Base-by-base conservation (phyloP, 2,888 invertebrate species). In the Acronicta leporina region DNA sequence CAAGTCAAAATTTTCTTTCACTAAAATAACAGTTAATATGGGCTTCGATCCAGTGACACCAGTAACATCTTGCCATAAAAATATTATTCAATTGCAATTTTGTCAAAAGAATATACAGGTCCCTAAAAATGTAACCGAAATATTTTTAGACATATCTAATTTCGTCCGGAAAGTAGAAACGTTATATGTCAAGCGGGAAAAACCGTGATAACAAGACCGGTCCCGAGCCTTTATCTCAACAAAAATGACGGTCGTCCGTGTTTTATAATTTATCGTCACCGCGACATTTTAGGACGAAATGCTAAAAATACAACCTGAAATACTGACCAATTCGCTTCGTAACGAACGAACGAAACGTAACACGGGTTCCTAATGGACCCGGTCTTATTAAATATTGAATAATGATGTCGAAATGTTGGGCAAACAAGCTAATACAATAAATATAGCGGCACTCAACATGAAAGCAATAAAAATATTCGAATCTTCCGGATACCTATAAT, bases 331-430 rank as follows among this genome's bases (percentile, higher is more conserved):
- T 46, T 52, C 57, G 44, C 40, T 20, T 16, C 46, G 16, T 35
- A 62, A 63, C 63, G 69, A 73, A 69, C 35, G 54, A 71, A 41
- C 14, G 60, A 57, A 67, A 60, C 43, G 58, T 65, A 71, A 63
- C 46, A 48, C 41, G 59, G 59, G 45, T 46, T 65, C 50, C 52
- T 75, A 73, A 79, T 73, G 64, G 58, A 68, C 47, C 41, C 53
- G 41, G 27, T 30, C 64, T 70, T 67, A 77, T 77, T 75, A 76
- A 77, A 76, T 75, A 79, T 79, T 82, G 68, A 81, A 75, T 73
- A 79, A 77, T 73, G 59, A 76, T 75, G 63, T 57, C 58, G 25
- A 52, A 62, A 61, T 61, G 43, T 42, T 33, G 16, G 38, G 30
- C 38, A 53, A 74, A 64, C 48, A 65, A 51, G 44, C 33, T 53